These are phyloP conservation scores for Synergus gifuensis DNA, from an alignment of 2,888 invertebrate genomes.

Conservation along the genomic window DNA sequence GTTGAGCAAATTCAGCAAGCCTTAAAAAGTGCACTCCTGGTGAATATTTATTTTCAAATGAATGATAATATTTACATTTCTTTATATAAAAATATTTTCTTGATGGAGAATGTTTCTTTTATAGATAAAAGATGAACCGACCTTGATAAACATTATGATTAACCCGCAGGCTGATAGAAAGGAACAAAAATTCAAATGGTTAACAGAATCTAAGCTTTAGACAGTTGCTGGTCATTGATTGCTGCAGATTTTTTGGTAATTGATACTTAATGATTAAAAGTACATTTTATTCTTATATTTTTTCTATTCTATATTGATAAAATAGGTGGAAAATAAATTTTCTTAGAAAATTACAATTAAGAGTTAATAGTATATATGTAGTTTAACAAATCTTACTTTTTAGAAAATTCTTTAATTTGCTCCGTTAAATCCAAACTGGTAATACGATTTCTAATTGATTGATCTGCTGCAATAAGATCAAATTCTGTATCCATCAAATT, in stretches of 20 bases:
- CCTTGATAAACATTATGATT: slow-evolving; percentile 94
- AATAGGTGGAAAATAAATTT: not conserved
- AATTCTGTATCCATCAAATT: slow-evolving; percentile 27
- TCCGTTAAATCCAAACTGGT: not conserved
- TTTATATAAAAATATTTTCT: not conserved
- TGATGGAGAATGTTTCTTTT: not conserved
- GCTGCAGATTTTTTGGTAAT: not conserved
- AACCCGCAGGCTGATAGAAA: slow-evolving; percentile 93
- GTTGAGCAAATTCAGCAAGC: slow-evolving; percentile 87
- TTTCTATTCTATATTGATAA: not conserved
- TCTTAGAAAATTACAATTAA: not conserved
- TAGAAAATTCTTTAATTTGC: not conserved
- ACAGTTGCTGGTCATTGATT: slow-evolving; percentile 23
- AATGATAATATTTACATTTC: no score
- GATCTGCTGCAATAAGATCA: not conserved
- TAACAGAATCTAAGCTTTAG: slow-evolving; percentile 94
- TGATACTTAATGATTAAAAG: not conserved
- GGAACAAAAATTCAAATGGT: slow-evolving; percentile 93
- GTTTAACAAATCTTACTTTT: not conserved
- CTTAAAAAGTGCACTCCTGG: slow-evolving; percentile 83
- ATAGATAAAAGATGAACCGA: slow-evolving; percentile 86
- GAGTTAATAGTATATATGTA: not conserved
- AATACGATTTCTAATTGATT: not conserved
- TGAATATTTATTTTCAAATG: slow-evolving; percentile 57
- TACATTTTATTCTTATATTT: slow-evolving; percentile 24